Percentiles rank a stretch among this genome's conserved stretches.
Conservation (phyloP, 2,113 vertebrate species). For the Corvus cornix region DNA sequence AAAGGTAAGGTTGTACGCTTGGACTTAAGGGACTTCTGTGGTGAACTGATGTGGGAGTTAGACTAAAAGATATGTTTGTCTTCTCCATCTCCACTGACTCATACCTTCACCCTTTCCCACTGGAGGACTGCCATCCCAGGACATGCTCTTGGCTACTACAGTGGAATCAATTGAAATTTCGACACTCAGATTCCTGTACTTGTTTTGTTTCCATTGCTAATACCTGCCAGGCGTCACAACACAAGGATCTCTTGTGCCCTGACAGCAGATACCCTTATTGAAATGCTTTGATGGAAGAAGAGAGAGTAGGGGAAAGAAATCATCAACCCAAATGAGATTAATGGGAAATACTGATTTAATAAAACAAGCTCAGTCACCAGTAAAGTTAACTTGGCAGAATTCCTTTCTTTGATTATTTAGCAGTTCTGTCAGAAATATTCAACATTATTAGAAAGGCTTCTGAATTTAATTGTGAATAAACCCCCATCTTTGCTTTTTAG, state of each 20-base stretch:
- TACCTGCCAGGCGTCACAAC: background rate
- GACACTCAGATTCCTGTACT: background rate
- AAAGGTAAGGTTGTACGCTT: background rate
- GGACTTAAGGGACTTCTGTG: background rate
- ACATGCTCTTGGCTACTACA: background rate
- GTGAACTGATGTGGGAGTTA: background rate
- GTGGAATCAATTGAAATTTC: background rate
- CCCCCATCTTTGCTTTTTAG: background rate
- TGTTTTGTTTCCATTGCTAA: background rate
- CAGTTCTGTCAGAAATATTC: background rate
- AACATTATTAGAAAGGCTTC: background rate
- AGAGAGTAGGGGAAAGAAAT: background rate
- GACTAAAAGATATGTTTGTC: background rate
- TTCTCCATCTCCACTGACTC: background rate
- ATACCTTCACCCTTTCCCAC: background rate
- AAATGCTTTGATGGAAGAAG: background rate
- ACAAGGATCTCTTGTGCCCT: background rate
- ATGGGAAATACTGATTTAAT: background rate
- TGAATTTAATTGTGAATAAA: background rate
- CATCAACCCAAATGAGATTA: background rate
- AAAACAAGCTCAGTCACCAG: slow-evolving; percentile 18
- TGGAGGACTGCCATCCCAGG: background rate
- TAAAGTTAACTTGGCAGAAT: background rate
- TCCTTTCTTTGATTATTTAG: slow-evolving; percentile 23
- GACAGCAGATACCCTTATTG: background rate